These are phyloP conservation scores for Eremobia ochroleuca DNA, from an alignment of 2,888 invertebrate genomes.

Conservation along the genomic window DNA sequence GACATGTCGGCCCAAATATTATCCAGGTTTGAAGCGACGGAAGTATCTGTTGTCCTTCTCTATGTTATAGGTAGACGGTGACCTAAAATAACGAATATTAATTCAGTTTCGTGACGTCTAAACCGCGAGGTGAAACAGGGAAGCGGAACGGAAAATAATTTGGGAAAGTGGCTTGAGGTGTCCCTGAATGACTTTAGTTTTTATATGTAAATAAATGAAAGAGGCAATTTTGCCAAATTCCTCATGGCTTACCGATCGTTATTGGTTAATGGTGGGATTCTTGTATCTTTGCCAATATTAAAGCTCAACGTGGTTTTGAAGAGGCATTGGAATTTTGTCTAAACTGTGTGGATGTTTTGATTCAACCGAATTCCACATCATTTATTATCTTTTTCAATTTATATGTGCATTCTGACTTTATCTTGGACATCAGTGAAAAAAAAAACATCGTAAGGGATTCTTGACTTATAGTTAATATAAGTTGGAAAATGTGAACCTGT, in stretches of 20 bases:
- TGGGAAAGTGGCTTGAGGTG: constrained; percentile 40
- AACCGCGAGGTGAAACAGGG: constrained; percentile 30
- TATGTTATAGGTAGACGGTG: constrained; percentile 41
- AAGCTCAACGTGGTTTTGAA: constrained; percentile 34
- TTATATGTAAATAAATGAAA: constrained; percentile 50
- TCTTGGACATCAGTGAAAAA: background rate
- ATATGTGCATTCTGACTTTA: background rate
- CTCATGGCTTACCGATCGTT: constrained; percentile 52
- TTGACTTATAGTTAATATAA: background rate
- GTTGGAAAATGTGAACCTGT: background rate
- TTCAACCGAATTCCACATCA: background rate
- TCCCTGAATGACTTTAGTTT: constrained; percentile 24
- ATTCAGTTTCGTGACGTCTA: constrained; percentile 55
- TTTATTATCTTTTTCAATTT: background rate
- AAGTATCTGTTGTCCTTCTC: constrained; percentile 60
- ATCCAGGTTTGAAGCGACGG: constrained; percentile 54
- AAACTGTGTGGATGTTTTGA: constrained; percentile 1
- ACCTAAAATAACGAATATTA: constrained; percentile 68
- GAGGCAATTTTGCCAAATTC: constrained; percentile 55
- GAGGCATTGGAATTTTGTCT: constrained; percentile 26
- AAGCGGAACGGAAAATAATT: constrained; percentile 38
- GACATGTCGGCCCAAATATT: constrained; percentile 62
- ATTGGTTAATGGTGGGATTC: constrained; percentile 50
- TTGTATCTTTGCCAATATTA: constrained; percentile 55
- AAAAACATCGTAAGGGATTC: background rate